Percentiles rank a stretch among this genome's conserved stretches.
phyloP scores from a whole-genome alignment of 2,797 vertebrate genomes.

The Pterois miles region DNA sequence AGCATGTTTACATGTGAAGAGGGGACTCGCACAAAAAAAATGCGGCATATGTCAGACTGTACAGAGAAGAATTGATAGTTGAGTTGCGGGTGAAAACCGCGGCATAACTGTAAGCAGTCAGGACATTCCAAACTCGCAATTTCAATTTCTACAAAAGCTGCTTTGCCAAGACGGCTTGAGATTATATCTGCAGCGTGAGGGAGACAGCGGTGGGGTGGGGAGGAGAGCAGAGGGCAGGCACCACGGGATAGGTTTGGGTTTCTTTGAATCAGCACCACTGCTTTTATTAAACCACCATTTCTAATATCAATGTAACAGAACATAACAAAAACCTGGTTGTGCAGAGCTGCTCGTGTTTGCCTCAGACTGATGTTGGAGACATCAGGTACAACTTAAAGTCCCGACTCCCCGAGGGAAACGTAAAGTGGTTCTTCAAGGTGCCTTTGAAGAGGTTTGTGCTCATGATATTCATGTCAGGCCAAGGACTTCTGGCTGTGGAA shows the following conservation, averaged over 20 bases:
- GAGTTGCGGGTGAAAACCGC: conserved; percentile 83
- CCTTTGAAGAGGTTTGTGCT: conserved; percentile 69
- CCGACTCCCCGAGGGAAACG: conserved; percentile 56
- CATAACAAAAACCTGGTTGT: conserved; percentile 73
- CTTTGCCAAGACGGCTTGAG: conserved; percentile 88
- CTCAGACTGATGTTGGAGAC: conserved; percentile 51
- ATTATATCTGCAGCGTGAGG: conserved; percentile 86
- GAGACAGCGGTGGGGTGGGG: conserved; percentile 72
- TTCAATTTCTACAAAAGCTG: conserved; percentile 86
- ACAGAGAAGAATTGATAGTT: conserved; percentile 74
- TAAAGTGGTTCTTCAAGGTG: conserved; percentile 69
- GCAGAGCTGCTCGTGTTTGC: conserved; percentile 49
- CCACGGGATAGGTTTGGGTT: conserved; percentile 77
- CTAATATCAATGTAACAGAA: conserved; percentile 73
- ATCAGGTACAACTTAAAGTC: conserved; percentile 70
- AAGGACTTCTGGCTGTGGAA: conserved; percentile 49
- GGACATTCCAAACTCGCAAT: conserved; percentile 93
- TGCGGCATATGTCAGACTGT: conserved; percentile 77
- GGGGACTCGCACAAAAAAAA: conserved; percentile 67
- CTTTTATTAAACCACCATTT: conserved; percentile 90
- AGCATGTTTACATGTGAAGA: conserved; percentile 95
- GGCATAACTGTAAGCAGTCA: conserved; percentile 91
- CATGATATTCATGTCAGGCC: conserved; percentile 55
- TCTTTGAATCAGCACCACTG: conserved; percentile 82
- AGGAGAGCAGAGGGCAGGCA: conserved; percentile 63